Percentiles rank a stretch among this genome's conserved stretches.
Evolutionary conservation across 2,113 vertebrate species (phyloP).

Genomic region (Actenoides hombroni): DNA sequence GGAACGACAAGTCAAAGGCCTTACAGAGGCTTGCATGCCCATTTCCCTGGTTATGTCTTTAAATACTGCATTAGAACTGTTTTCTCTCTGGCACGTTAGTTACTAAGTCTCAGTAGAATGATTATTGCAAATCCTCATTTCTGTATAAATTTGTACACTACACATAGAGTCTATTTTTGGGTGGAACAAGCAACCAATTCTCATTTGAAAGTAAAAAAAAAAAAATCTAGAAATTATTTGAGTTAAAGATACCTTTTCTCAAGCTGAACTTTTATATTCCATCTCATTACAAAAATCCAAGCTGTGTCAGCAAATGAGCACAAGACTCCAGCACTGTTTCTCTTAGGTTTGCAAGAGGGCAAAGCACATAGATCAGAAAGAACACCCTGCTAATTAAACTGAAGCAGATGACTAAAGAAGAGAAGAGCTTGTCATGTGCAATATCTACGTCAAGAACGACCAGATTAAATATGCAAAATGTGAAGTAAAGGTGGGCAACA

Average conservation of each 20-base stretch:
- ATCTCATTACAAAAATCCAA: conserved; percentile 74
- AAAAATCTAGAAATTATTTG: not conserved
- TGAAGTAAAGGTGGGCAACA: conserved; percentile 75
- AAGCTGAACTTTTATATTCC: conserved; percentile 49
- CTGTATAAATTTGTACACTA: not conserved
- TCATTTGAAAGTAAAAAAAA: not conserved
- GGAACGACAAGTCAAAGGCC: not conserved
- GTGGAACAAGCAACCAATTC: not conserved
- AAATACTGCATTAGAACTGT: not conserved
- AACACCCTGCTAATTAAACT: conserved; percentile 83
- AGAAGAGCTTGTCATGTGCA: conserved; percentile 76
- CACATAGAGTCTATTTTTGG: not conserved
- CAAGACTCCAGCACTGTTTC: conserved; percentile 72
- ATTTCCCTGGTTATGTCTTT: not conserved
- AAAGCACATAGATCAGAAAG: conserved; percentile 78
- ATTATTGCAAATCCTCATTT: not conserved
- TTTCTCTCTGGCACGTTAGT: not conserved
- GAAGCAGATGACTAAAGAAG: conserved; percentile 70
- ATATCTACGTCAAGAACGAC: conserved; percentile 70
- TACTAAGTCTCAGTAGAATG: not conserved
- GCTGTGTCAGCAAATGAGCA: conserved; percentile 80
- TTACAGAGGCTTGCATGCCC: not conserved
- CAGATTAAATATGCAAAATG: conserved; percentile 79
- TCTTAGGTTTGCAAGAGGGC: conserved; percentile 75
- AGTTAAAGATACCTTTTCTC: conserved; percentile 40